A percentile compares a stretch with the other conserved stretches of the same genome.
Conservation (phyloP, 2,797 vertebrate species). For the Ptychadena robeensis region DNA sequence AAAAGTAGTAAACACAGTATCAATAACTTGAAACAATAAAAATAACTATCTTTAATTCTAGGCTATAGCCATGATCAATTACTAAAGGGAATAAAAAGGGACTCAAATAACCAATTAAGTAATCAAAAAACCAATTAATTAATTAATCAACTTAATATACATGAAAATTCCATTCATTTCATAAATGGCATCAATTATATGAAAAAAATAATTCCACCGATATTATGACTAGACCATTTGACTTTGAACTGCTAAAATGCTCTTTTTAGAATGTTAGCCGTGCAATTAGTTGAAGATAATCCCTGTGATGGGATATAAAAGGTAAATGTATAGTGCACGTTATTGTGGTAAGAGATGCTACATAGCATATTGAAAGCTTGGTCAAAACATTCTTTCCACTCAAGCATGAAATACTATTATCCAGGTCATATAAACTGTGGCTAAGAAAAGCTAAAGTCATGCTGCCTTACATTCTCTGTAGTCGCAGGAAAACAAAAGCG, state of each 20-base stretch:
- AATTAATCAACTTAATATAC: no score
- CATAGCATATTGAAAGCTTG: slow-evolving; percentile 15
- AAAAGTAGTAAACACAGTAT: no score
- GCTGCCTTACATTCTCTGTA: background rate
- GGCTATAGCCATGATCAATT: no score
- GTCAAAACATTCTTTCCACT: slow-evolving; percentile 26
- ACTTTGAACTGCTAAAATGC: background rate
- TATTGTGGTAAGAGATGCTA: background rate
- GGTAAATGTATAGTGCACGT: background rate
- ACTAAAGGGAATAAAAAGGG: no score
- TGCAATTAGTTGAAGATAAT: background rate
- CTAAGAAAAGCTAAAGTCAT: slow-evolving; percentile 42
- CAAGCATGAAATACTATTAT: slow-evolving; percentile 45
- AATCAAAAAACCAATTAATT: no score
- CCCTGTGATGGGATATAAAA: background rate
- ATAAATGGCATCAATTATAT: no score
- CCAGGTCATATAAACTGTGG: slow-evolving; percentile 35
- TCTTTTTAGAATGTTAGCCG: background rate
- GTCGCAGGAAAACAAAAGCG: slow-evolving; percentile 5
- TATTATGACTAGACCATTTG: background rate
- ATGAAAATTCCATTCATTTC: no score
- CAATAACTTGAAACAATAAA: no score
- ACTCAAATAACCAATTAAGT: no score
- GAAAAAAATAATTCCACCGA: background rate
- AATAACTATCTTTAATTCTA: no score